Evolutionary conservation across 1,140 invertebrate genomes (phyloP).

Genomic region (Papilio helenus): DNA sequence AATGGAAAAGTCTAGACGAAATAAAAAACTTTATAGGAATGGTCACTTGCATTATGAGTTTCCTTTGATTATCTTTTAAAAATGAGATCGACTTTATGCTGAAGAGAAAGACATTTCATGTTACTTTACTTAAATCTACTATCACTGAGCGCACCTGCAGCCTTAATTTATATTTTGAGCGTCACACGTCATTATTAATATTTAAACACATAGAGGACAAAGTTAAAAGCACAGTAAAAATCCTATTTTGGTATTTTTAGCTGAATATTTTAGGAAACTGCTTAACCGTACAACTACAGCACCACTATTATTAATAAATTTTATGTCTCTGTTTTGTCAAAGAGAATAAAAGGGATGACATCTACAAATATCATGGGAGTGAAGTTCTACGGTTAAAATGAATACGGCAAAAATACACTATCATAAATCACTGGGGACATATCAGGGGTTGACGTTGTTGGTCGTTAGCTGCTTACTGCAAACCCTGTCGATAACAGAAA

Average conservation of each 20-base stretch:
- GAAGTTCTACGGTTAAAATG: not conserved
- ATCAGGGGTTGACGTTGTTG: slow-evolving; percentile 26
- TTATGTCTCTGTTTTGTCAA: no score
- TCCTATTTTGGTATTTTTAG: not conserved
- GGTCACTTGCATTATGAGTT: not conserved
- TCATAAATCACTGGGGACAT: slow-evolving; percentile 29
- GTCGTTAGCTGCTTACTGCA: slow-evolving; percentile 24
- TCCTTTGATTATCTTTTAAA: not conserved
- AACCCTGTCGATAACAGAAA: slow-evolving; percentile 32
- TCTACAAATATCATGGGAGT: no score
- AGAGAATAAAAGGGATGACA: no score
- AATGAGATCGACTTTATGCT: not conserved
- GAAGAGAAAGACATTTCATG: not conserved
- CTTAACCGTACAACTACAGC: not conserved
- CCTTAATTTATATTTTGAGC: slow-evolving; percentile 2
- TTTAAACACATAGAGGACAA: not conserved
- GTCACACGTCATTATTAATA: not conserved
- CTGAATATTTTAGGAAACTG: not conserved
- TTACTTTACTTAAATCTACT: slow-evolving; percentile 7
- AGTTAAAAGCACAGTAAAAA: not conserved
- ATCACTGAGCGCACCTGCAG: slow-evolving; percentile 9
- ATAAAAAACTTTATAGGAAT: not conserved
- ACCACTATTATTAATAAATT: not conserved
- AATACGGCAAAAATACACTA: not conserved
- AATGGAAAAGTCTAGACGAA: not conserved